Conservation (phyloP, 2,113 vertebrate genomes). For the Apodemus speciosus region DNA sequence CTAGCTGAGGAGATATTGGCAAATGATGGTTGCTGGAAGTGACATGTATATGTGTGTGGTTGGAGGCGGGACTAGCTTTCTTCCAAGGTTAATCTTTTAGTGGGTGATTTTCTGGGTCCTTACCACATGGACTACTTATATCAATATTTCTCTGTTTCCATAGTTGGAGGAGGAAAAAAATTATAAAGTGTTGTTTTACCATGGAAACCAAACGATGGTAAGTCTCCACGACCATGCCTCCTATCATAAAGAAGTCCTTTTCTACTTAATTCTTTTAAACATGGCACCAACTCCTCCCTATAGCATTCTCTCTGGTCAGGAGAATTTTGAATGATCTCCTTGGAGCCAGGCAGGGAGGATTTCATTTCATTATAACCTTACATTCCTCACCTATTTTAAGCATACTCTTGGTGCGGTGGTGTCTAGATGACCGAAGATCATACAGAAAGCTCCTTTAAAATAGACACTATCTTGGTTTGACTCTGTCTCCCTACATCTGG, state of each 20-base stretch:
- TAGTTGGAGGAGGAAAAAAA: neutral
- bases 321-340: constrained; percentile 7
- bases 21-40: neutral
- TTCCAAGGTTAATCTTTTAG: constrained; percentile 7
- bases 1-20: neutral
- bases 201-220: neutral
- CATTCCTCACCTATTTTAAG: constrained; percentile 39
- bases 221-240: neutral
- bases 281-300: neutral
- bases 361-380: constrained; percentile 15
- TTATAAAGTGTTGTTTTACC: neutral
- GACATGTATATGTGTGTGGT: neutral
- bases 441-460: constrained; percentile 8
- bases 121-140: neutral
- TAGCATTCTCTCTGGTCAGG: neutral
- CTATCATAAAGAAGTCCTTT: neutral
- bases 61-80: too few species aligned
- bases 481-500: neutral
- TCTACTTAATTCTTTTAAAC: constrained; percentile 26
- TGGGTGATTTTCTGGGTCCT: neutral
- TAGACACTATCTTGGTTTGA: neutral
- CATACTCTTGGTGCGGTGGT: neutral
- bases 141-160: neutral
- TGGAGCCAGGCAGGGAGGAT: constrained; percentile 14
- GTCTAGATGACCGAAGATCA: neutral